Evolutionary conservation across 2,888 invertebrate genomes (phyloP).

Genomic region (Oasisia sp.): DNA sequence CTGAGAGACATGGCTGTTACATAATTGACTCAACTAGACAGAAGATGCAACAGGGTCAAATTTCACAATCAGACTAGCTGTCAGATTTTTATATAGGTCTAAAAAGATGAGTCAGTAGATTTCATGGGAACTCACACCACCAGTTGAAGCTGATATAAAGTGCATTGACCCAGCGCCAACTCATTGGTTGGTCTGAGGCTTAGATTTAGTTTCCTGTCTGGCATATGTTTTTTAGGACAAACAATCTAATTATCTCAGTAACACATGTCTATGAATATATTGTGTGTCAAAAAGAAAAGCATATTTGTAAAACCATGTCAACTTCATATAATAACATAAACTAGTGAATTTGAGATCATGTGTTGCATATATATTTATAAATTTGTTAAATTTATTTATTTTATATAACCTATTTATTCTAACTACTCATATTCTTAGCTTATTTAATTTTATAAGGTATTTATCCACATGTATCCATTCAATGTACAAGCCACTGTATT

Average conservation of each 20-base stretch:
- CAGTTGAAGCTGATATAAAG: not conserved
- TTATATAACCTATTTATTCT: too few relatives aligned
- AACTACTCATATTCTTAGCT: too few relatives aligned
- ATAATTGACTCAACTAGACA: not conserved
- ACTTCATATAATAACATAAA: not conserved
- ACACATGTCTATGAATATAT: not conserved
- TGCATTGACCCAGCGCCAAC: not conserved
- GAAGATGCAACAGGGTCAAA: not conserved
- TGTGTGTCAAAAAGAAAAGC: not conserved
- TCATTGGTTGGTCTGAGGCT: not conserved
- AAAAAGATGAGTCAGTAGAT: not conserved
- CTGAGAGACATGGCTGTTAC: not conserved
- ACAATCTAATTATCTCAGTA: not conserved
- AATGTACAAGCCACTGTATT: too few relatives aligned
- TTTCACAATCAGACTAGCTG: not conserved
- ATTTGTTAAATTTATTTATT: too few relatives aligned
- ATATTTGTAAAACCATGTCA: not conserved
- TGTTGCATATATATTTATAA: too few relatives aligned
- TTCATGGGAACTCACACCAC: not conserved
- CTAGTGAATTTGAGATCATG: too few relatives aligned
- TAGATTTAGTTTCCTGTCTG: not conserved
- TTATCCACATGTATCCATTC: too few relatives aligned
- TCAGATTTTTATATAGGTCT: not conserved
- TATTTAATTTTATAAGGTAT: too few relatives aligned
- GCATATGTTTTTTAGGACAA: not conserved